These are phyloP conservation scores for Cossypha polioptera DNA, from an alignment of 2,797 vertebrate genomes.

Conservation along the genomic window DNA sequence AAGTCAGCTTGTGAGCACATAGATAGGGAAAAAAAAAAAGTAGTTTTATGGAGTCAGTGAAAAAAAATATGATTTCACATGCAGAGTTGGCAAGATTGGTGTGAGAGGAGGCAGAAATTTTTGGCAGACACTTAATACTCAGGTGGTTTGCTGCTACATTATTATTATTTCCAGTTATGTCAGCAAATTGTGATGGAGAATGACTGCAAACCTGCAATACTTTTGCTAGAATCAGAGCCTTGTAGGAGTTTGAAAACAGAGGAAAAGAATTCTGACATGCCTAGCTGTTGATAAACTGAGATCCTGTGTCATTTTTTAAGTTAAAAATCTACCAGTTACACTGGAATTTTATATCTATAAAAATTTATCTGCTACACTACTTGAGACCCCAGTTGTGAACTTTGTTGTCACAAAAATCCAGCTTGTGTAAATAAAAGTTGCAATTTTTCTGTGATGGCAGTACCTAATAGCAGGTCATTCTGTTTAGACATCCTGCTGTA, in stretches of 20 bases:
- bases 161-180: slow-evolving; percentile 5
- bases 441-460: neutral
- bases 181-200: neutral
- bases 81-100: neutral
- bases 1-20: neutral
- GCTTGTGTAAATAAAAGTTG: neutral
- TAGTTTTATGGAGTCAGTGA: neutral
- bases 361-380: neutral
- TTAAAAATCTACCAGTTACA: neutral
- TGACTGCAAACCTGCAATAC: neutral
- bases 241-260: neutral
- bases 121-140: neutral
- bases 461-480: neutral
- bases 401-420: neutral
- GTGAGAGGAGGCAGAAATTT: neutral
- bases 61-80: neutral
- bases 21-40: neutral
- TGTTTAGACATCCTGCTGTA: neutral
- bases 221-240: neutral
- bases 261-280: neutral
- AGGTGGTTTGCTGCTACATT: neutral
- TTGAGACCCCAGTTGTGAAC: neutral
- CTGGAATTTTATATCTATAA: neutral
- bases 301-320: neutral
- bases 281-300: neutral